Evolutionary conservation across 2,797 vertebrate genomes (phyloP).

Genomic region (Bryconaethiops microstoma): DNA sequence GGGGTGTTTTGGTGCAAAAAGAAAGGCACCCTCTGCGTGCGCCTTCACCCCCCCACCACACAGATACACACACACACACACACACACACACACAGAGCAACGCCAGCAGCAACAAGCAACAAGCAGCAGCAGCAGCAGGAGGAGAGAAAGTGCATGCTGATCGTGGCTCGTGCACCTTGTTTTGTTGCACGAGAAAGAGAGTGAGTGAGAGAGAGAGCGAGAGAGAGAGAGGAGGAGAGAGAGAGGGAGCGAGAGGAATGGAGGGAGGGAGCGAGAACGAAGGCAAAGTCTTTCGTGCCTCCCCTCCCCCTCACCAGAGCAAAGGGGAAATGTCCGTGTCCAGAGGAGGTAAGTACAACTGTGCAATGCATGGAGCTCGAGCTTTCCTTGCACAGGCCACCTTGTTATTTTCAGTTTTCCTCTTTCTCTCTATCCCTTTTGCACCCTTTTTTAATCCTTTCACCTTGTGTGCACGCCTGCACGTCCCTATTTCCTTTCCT

Average conservation of each 20-base stretch:
- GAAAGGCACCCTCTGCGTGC: not conserved
- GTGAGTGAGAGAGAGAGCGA: constrained; percentile 73
- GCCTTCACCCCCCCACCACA: not conserved
- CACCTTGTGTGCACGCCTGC: constrained; percentile 81
- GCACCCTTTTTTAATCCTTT: constrained; percentile 80
- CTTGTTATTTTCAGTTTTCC: not conserved
- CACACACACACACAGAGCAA: not conserved
- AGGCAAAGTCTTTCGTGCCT: constrained; percentile 95
- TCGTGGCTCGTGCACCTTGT: constrained; percentile 88
- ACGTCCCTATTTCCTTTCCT: constrained; percentile 63
- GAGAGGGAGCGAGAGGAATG: constrained; percentile 83
- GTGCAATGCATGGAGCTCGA: constrained; percentile 74
- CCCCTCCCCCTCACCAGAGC: constrained; percentile 91
- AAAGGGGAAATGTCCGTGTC: constrained; percentile 93
- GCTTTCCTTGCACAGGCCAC: not conserved
- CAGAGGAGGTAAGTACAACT: constrained; percentile 87
- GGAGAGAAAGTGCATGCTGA: constrained; percentile 59
- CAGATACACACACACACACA: not conserved
- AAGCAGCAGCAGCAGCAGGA: too few relatives aligned
- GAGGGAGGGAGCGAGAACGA: constrained; percentile 86
- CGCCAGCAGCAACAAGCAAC: not conserved
- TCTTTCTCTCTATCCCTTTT: constrained; percentile 55
- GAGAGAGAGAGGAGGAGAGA: constrained; percentile 73
- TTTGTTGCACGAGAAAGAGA: constrained; percentile 57
- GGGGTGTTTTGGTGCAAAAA: not conserved